Percentiles rank a stretch among this genome's conserved stretches.
phyloP scores from a whole-genome alignment of 2,888 invertebrate species.

The Troides oblongomaculatus region DNA sequence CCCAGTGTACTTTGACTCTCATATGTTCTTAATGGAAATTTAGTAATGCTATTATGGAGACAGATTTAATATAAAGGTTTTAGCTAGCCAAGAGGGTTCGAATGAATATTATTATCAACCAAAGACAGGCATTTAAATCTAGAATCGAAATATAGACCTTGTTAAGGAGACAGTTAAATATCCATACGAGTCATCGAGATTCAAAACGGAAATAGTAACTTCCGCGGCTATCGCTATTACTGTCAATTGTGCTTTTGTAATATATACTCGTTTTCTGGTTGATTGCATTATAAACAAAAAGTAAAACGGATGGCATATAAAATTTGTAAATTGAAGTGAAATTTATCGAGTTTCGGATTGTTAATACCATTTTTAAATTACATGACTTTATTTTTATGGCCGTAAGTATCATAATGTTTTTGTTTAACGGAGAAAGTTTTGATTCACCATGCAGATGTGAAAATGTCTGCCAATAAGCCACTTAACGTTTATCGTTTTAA shows the following conservation, averaged over 20 bases:
- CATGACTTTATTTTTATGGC: conserved; percentile 10
- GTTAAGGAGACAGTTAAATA: not conserved
- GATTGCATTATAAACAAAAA: conserved; percentile 54
- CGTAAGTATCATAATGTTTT: conserved; percentile 8
- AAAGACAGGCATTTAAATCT: too few relatives aligned
- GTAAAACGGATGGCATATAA: conserved; percentile 10
- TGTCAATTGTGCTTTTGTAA: conserved; percentile 35
- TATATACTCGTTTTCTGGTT: conserved; percentile 62
- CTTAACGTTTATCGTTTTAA: conserved; percentile 10
- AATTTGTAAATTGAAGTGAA: conserved; percentile 25
- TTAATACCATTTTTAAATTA: not conserved
- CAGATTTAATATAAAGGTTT: too few relatives aligned
- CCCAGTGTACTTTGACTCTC: too few relatives aligned
- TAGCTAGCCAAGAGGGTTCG: too few relatives aligned
- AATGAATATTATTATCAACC: too few relatives aligned
- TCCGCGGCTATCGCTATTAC: conserved; percentile 30
- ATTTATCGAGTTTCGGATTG: not conserved
- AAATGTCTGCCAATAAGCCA: conserved; percentile 14
- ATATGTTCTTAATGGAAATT: not conserved
- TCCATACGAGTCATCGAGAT: not conserved
- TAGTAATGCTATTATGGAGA: too few relatives aligned
- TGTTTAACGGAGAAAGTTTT: conserved; percentile 24
- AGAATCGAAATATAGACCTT: too few relatives aligned
- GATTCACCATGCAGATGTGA: conserved; percentile 17
- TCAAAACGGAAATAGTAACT: conserved; percentile 36